Base-by-base conservation (phyloP, 2,113 vertebrate genomes). In the Microcebus lehilahytsara region DNA sequence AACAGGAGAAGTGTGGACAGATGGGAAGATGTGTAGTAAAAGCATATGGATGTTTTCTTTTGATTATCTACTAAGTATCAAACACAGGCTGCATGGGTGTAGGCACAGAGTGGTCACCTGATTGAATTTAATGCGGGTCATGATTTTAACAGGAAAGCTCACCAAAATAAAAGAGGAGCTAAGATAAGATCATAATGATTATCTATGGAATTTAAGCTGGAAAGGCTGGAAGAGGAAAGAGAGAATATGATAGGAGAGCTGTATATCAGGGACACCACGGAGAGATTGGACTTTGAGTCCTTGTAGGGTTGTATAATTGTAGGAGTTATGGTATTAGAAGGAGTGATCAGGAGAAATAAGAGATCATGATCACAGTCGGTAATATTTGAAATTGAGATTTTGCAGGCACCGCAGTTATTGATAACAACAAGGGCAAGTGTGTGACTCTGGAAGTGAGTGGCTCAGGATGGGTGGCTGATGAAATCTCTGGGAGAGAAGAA, bases 371-470 rank as follows among this genome's bases (percentile, higher is more conserved):
- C 37, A 58, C 12, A 77, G 79, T 72, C 88, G 77, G 37, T 16
- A 87, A 42, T 90, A 42, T 87, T 83, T 95, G 85, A 67, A 92
- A 49, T 25, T 86, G 88, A 89, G 34, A 51, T 89, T 93, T 92
- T 96, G 3, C 27, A 71, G 14, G 22, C 0, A 12, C 30, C 72
- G 6, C 30, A 27, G 17, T 80, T 86, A 37, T 27, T 49, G 23
- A 16, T 80, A 53, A 78, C 42, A 37, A 72, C 9, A 56, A 90
- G 3, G 3, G 90, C 32, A 79, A 46, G 40, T 49, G 1, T 78
- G 2, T 49, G 22, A n/a, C 4, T 60, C 0, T 71, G n/a, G 40
- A 77, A 27, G 56, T 46, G 64, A 66, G 34, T 88, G 42, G 2
- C 16, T 75, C 34, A 66, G n/a, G 80, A 91, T 64, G 32, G 5